Conservation (phyloP, 2,888 invertebrate species). For the Esperia sulphurella region DNA sequence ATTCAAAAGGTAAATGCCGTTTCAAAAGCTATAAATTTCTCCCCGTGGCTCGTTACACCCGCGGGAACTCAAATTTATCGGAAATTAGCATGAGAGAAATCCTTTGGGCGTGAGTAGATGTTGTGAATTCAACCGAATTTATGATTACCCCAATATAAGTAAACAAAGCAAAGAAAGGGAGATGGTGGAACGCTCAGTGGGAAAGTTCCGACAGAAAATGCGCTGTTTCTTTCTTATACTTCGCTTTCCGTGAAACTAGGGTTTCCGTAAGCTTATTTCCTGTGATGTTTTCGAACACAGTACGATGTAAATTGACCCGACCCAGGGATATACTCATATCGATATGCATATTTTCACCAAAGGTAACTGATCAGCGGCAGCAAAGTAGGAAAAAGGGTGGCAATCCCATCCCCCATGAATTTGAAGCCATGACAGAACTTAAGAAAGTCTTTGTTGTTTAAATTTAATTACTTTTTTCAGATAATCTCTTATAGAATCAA, state of each 20-base stretch:
- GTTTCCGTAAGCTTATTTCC: neutral
- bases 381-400: no score
- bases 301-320: no score
- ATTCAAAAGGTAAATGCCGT: slow-evolving; percentile 69
- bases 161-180: neutral
- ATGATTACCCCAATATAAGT: neutral
- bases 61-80: slow-evolving; percentile 71
- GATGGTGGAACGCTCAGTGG: neutral
- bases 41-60: slow-evolving; percentile 61
- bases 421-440: no score
- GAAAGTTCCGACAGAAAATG: neutral
- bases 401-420: no score
- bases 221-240: neutral
- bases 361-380: no score
- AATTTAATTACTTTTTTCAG: no score
- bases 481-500: no score
- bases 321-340: no score
- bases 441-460: no score
- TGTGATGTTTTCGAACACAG: neutral
- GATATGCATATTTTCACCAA: no score
- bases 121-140: neutral
- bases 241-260: neutral
- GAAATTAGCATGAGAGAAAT: slow-evolving; percentile 64
- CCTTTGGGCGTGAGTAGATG: slow-evolving; percentile 25
- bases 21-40: slow-evolving; percentile 70